These are phyloP conservation scores for Xyrichtys novacula DNA, from an alignment of 2,797 vertebrate genomes.

Conservation along the genomic window DNA sequence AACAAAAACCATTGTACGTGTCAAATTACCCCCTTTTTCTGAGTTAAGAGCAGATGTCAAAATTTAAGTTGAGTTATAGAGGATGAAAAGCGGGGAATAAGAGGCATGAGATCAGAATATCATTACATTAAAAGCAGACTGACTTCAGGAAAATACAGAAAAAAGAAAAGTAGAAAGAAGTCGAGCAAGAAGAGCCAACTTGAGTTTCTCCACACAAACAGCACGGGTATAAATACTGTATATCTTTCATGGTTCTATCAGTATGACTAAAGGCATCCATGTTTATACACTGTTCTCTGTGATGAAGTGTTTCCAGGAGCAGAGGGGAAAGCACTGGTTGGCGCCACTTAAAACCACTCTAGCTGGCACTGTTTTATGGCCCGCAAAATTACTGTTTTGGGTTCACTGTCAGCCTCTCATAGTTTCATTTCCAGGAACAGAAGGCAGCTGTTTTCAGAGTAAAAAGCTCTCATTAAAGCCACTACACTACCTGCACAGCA, in stretches of 20 bases:
- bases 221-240: neutral
- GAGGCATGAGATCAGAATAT: conserved; percentile 39
- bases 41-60: conserved; percentile 53
- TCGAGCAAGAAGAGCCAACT: conserved; percentile 17
- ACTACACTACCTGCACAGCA: neutral
- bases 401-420: conserved; percentile 1
- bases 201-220: neutral
- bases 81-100: conserved; percentile 46
- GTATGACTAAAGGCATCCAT: neutral
- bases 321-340: conserved; percentile 5
- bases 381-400: neutral
- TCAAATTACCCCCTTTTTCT: conserved; percentile 55
- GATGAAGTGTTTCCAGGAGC: conserved; percentile 14
- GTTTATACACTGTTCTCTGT: conserved; percentile 2
- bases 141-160: conserved; percentile 24
- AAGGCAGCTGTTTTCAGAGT: neutral
- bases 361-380: neutral
- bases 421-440: neutral
- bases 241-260: neutral
- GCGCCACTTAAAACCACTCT: conserved; percentile 2
- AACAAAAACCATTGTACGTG: conserved; percentile 68
- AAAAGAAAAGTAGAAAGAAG: conserved; percentile 23
- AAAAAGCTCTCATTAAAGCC: neutral
- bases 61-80: conserved; percentile 50
- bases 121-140: conserved; percentile 25